Base-by-base conservation (phyloP, 1,140 invertebrate species). In the Leptinotarsa undecemlineata region DNA sequence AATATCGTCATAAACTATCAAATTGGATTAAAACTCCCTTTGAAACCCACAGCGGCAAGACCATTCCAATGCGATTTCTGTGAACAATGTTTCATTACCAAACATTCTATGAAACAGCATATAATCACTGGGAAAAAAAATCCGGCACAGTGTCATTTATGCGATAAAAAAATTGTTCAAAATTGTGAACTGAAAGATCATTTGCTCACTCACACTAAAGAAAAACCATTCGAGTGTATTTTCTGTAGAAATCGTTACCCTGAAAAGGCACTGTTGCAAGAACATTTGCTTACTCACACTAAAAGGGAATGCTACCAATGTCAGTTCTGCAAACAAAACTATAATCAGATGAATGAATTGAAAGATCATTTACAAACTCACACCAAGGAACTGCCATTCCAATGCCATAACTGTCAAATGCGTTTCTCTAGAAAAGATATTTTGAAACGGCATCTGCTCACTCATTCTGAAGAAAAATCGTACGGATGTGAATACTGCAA, bases 361-460 rank as follows among this genome's bases (percentile, higher is more conserved):
- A 19, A 57, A 15, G n/a, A 19, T 17, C 51, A 64, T 20, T 19
- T 64, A 5, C 20, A 64, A 26, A 33, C 11, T 4, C 70, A 71
- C 51, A 60, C 70, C 2, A 33, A 71, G 11, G 70, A 71, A 21
- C 21, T 20, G 26, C 23, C 70, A 4, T 71, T 60, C 21, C 19
- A 51, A 33, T 71, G 70, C 23, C 19, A 57, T 14, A 71, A 60
- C 48, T 71, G 70, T 48, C n/a, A 61, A 14, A 71, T 60, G 33
- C 20, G 23, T 5, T 71, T 71, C 51, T 15, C 51, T 19, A 57
- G 51, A 57, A 57, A 42, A 19, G n/a, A 57, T 17, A 17, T 17
- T 19, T 19, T 15, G 6, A 19, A 57, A 57, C 15, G n/a, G 51
- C 51, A 15, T 57, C 0, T 57, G 51, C 51, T 19, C 17, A 17